A percentile compares a stretch with the other conserved stretches of the same genome.
Evolutionary conservation across 2,113 vertebrate genomes (phyloP).

Genomic region (Apaloderma vittatum): DNA sequence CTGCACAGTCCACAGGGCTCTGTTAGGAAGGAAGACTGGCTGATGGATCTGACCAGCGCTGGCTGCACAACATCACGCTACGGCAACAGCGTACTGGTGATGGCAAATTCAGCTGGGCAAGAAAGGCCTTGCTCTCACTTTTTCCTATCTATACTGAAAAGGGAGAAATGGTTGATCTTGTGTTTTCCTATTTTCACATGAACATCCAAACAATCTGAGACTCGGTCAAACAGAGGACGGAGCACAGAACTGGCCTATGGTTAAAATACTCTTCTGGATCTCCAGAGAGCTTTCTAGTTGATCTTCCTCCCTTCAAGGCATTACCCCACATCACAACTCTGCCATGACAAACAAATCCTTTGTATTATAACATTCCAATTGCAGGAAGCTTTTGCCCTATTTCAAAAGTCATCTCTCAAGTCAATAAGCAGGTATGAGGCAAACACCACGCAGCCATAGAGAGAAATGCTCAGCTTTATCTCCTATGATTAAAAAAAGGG

Average conservation of each 20-base stretch:
- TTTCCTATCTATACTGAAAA: not conserved
- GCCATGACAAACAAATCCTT: not conserved
- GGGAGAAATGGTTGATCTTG: not conserved
- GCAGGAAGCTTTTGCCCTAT: slow-evolving; percentile 11
- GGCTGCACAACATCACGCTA: not conserved
- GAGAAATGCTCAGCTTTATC: slow-evolving; percentile 50
- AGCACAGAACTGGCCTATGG: not conserved
- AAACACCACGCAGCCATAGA: not conserved
- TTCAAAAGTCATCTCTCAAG: slow-evolving; percentile 20
- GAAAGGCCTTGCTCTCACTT: not conserved
- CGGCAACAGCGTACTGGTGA: not conserved
- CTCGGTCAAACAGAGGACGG: not conserved
- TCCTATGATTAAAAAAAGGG: not conserved
- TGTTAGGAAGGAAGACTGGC: not conserved
- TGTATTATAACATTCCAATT: not conserved
- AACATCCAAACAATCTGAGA: not conserved
- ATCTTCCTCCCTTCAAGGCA: not conserved
- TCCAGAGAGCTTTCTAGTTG: not conserved
- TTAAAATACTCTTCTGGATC: not conserved
- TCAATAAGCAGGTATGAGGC: slow-evolving; percentile 2
- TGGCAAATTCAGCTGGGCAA: not conserved
- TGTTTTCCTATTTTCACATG: not conserved
- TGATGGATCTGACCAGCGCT: not conserved
- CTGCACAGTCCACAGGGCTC: not conserved
- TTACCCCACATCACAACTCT: not conserved